These are phyloP conservation scores for Bellardia pandia DNA, from an alignment of 2,888 invertebrate genomes.

Conservation along the genomic window DNA sequence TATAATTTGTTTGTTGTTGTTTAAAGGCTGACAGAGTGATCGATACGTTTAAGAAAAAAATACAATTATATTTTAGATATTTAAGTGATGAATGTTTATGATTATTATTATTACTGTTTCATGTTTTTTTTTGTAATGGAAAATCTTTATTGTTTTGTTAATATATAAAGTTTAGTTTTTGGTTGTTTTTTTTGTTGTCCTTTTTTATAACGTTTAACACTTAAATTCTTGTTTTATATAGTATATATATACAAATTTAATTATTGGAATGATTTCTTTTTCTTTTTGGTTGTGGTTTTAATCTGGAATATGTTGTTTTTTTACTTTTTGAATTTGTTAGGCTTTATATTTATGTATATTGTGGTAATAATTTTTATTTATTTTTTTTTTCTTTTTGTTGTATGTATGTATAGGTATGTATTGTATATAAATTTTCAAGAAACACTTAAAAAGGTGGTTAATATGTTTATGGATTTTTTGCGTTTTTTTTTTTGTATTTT, in stretches of 20 bases:
- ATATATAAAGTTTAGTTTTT: constrained; percentile 10
- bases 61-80: neutral
- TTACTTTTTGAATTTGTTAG: constrained; percentile 30
- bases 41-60: constrained; percentile 23
- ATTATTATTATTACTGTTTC: neutral
- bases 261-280: constrained; percentile 47
- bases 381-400: constrained; percentile 1
- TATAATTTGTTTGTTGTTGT: constrained; percentile 32
- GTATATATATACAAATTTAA: constrained; percentile 66
- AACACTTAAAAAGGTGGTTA: constrained; percentile 72
- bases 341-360: constrained; percentile 10
- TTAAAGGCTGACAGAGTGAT: constrained; percentile 71
- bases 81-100: constrained; percentile 8
- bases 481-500: constrained; percentile 22
- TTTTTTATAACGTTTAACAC: constrained; percentile 62
- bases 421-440: constrained; percentile 62
- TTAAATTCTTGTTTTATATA: constrained; percentile 39
- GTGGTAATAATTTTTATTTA: constrained; percentile 39
- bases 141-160: constrained; percentile 25
- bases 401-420: constrained; percentile 20
- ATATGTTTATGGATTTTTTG: constrained; percentile 53
- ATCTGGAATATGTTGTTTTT: constrained; percentile 46
- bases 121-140: constrained; percentile 1
- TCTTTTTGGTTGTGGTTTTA: neutral
- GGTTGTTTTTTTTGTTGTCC: constrained; percentile 13